phyloP scores from a whole-genome alignment of 2,113 vertebrate genomes.

The Microtus montanus region DNA sequence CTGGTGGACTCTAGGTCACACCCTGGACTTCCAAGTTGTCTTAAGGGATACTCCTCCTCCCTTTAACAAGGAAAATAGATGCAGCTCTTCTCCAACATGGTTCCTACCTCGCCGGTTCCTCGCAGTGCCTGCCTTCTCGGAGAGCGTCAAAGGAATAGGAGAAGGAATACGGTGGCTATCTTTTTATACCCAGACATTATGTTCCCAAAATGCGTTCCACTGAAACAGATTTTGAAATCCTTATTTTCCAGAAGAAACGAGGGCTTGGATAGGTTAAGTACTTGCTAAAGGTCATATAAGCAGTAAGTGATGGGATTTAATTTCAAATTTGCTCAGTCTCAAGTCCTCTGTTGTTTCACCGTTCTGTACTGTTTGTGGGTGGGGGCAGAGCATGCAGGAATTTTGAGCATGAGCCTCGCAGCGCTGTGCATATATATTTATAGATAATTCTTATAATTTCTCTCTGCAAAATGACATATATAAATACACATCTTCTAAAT shows the following conservation, averaged over 20 bases:
- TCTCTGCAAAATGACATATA: conserved; percentile 17
- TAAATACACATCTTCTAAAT: neutral
- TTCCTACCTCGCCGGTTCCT: neutral
- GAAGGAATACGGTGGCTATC: neutral
- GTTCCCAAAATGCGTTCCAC: neutral
- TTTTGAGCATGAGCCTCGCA: conserved; percentile 42
- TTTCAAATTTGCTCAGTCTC: neutral
- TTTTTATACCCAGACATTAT: neutral
- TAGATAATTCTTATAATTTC: conserved; percentile 40
- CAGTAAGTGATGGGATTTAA: conserved; percentile 21
- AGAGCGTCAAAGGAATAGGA: neutral
- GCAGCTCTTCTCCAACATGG: neutral
- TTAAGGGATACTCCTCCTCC: neutral
- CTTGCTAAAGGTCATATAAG: conserved; percentile 15
- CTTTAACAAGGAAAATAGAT: neutral
- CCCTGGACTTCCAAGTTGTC: neutral
- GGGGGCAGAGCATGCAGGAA: neutral
- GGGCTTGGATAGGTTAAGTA: neutral
- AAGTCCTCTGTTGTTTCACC: conserved; percentile 3
- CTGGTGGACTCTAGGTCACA: conserved; percentile 26
- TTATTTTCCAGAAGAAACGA: conserved; percentile 32
- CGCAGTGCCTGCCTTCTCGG: neutral
- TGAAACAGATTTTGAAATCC: neutral
- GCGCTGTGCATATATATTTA: conserved; percentile 10
- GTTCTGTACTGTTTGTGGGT: conserved; percentile 11